Percentiles rank a stretch among this genome's conserved stretches.
These are phyloP conservation scores for Pao palembangensis DNA, from an alignment of 2,113 vertebrate genomes.

Conservation along the genomic window DNA sequence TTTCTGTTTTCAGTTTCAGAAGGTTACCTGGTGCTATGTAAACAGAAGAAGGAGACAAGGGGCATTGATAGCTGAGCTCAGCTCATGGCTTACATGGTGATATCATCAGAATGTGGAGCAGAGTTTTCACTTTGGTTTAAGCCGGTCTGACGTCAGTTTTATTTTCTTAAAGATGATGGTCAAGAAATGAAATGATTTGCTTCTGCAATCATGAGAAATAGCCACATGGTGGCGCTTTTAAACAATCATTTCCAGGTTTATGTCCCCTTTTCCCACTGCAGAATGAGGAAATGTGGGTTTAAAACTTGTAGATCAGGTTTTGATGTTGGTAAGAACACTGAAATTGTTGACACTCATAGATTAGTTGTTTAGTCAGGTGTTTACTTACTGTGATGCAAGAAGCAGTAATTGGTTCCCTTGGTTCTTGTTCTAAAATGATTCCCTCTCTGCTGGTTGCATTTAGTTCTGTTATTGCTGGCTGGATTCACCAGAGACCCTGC, in stretches of 20 bases:
- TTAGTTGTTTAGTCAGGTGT: conserved; percentile 8
- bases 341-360: conserved; percentile 2
- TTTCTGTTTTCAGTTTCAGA: too few species aligned
- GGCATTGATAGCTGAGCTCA: too few species aligned
- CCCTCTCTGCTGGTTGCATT: neutral
- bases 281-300: too few species aligned
- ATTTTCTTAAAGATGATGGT: too few species aligned
- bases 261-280: neutral
- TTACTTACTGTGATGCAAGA: neutral
- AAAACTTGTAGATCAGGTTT: too few species aligned
- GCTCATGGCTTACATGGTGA: too few species aligned
- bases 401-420: conserved; percentile 48
- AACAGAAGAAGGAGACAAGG: too few species aligned
- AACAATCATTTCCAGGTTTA: neutral
- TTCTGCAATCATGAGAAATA: neutral
- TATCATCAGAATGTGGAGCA: too few species aligned
- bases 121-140: too few species aligned
- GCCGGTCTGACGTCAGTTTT: neutral
- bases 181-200: neutral
- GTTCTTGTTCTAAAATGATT: conserved; percentile 44
- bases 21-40: too few species aligned
- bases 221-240: conserved; percentile 45
- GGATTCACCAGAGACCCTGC: conserved; percentile 45
- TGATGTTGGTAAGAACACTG: neutral
- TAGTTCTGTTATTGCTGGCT: conserved; percentile 51